These are phyloP conservation scores for Lepidocyrtinus sp. DNA, from an alignment of 2,888 invertebrate genomes.

Conservation along the genomic window DNA sequence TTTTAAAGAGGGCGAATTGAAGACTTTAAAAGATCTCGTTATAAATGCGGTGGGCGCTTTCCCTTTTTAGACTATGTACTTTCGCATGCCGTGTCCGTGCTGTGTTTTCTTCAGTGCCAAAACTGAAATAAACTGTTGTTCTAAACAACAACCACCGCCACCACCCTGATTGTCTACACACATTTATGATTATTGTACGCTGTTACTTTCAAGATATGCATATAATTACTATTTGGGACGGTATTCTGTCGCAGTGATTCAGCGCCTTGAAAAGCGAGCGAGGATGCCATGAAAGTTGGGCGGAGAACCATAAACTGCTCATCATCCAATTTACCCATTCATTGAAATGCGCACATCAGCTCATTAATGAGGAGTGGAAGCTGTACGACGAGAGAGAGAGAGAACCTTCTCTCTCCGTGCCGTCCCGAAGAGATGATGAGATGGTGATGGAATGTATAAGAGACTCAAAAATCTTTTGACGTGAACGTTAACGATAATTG, in stretches of 20 bases:
- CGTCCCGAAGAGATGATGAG: neutral
- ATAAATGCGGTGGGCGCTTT: conserved; percentile 56
- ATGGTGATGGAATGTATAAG: conserved; percentile 25
- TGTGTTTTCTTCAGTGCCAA: conserved; percentile 5
- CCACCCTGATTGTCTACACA: conserved; percentile 50
- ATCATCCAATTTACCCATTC: conserved; percentile 62
- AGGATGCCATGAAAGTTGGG: conserved; percentile 50
- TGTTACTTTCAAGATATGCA: conserved; percentile 49
- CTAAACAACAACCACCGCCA: neutral
- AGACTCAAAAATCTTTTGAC: conserved; percentile 36
- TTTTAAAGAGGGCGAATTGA: conserved; percentile 7
- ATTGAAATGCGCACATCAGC: conserved; percentile 52
- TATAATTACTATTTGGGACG: conserved; percentile 46
- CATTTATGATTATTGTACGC: conserved; percentile 22
- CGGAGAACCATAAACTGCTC: conserved; percentile 53
- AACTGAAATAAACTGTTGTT: conserved; percentile 7
- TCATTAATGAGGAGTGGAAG: conserved; percentile 55
- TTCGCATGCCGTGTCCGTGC: neutral
- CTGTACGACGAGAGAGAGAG: neutral
- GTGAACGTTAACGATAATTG: conserved; percentile 34
- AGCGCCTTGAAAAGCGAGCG: conserved; percentile 41
- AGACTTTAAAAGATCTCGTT: neutral
- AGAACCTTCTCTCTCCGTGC: neutral
- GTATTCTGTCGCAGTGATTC: conserved; percentile 47
- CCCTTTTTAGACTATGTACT: conserved; percentile 40